Percentiles rank a stretch among this genome's conserved stretches.
phyloP scores from a whole-genome alignment of 2,113 vertebrate species.

The Aix galericulata region DNA sequence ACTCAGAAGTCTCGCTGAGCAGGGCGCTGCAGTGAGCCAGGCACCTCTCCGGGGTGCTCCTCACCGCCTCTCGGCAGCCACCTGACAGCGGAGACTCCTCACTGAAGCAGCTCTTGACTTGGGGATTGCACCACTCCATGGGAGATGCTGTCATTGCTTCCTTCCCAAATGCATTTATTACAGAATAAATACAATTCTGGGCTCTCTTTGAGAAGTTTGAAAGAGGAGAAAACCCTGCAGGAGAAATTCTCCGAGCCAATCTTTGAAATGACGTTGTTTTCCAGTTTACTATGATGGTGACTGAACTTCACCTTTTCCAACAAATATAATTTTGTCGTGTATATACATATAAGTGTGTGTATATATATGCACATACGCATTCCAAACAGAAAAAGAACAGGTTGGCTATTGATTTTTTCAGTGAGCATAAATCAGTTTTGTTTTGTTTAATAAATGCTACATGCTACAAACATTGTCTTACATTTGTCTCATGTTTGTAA shows the following conservation, averaged over 20 bases:
- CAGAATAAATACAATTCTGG: constrained; percentile 56
- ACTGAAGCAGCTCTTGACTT: constrained; percentile 61
- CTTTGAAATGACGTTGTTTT: constrained; percentile 63
- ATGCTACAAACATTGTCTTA: constrained; percentile 76
- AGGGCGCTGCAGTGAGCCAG: constrained; percentile 47
- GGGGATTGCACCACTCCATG: constrained; percentile 72
- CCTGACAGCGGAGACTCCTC: constrained; percentile 39
- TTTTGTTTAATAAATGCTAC: constrained; percentile 78
- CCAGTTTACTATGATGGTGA: constrained; percentile 78
- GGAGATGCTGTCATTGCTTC: constrained; percentile 70
- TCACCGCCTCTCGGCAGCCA: constrained; percentile 54
- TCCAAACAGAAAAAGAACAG: constrained; percentile 66
- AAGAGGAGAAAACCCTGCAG: constrained; percentile 55
- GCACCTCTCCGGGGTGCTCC: constrained; percentile 36
- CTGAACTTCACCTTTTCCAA: constrained; percentile 72
- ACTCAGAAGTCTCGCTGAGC: constrained; percentile 64
- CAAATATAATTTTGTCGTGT: constrained; percentile 65
- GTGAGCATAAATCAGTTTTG: constrained; percentile 71
- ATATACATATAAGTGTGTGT: constrained; percentile 65
- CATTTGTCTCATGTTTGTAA: constrained; percentile 78
- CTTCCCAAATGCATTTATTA: constrained; percentile 63
- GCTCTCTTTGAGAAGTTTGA: constrained; percentile 62
- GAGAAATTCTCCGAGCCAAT: constrained; percentile 54
- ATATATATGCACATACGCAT: constrained; percentile 65
- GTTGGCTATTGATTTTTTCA: constrained; percentile 74